Conservation (phyloP, 2,797 vertebrate genomes). For the Aphelocoma californica region DNA sequence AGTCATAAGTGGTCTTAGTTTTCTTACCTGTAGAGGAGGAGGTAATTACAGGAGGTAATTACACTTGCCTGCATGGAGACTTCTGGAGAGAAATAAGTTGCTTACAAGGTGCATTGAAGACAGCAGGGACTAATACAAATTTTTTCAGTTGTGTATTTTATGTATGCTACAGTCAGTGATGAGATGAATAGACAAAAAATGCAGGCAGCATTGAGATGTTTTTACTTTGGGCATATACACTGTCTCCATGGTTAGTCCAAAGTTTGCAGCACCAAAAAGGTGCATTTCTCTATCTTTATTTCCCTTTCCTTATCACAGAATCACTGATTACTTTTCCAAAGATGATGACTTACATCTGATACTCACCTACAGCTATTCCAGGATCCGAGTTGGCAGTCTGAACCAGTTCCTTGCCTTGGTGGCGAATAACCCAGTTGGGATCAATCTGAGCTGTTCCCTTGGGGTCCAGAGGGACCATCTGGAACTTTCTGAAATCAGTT, state of each 20-base stretch:
- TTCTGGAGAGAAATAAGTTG: not conserved
- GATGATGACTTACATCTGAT: not conserved
- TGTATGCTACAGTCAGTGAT: not conserved
- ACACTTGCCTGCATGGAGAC: not conserved
- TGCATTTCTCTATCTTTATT: not conserved
- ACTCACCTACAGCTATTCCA: constrained; percentile 95
- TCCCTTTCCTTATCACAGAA: not conserved
- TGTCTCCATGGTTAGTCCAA: not conserved
- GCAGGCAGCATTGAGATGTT: not conserved
- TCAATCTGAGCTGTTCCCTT: constrained; percentile 98
- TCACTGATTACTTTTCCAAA: not conserved
- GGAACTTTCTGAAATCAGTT: constrained; percentile 98
- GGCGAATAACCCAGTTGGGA: constrained; percentile 97
- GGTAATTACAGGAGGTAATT: not conserved
- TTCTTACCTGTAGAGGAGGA: not conserved
- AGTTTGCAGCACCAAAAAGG: not conserved
- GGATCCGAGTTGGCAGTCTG: constrained; percentile 98
- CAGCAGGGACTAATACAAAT: not conserved
- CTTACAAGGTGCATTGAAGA: not conserved
- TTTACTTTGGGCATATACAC: not conserved
- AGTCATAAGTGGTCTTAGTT: not conserved
- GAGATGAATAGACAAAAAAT: not conserved
- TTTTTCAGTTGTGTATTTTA: not conserved
- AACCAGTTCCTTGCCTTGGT: constrained; percentile 96
- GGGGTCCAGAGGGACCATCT: constrained; percentile 97